Evolutionary conservation across 2,888 invertebrate genomes (phyloP), one percentile per base, ranked within the genome.

Genomic region (Drosophila barbarae): DNA sequence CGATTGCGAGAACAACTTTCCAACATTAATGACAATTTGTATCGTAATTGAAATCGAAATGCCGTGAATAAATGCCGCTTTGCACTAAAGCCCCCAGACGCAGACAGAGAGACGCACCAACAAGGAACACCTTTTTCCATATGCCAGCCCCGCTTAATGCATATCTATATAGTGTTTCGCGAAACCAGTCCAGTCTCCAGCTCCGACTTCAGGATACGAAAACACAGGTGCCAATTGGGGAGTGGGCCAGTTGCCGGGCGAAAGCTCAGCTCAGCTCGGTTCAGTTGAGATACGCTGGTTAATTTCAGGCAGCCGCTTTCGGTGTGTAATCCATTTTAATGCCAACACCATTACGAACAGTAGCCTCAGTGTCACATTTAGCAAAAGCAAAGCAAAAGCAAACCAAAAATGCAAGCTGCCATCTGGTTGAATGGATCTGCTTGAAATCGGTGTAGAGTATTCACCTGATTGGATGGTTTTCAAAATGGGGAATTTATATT

Each of bases 361-460:
- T 84, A 82, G 81, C 85, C 83, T 85, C 83, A 83, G 80, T 84
- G 84, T 81, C 81, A 83, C 83, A 83, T 83, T 84, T 80, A 84
- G 84, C 84, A 76, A 79, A 67, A 65, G 51, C 56, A 35, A 49
- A 35, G 42, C 50, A 42, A 34, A 28, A 34, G 47, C 58, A 60
- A 35, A 56, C 47, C 41, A 66, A 68, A 71, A 73, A 69, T 60
- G 57, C 74, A 64, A 65, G 53, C 59, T 80, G 77, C 56, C 69
- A 76, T 64, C 34, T 67, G 71, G 75, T 57, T 67, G 73, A 71
- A n/a, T 74, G 79, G 36, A 72, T 76, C 64, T 41, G 53, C 49
- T 13, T 21, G 26, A 38, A 7, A 35, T 28, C 28, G 34, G 41
- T 32, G 67, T 44, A 44, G 63, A 30, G 67, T 23, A 67, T 51